phyloP scores from a whole-genome alignment of 2,113 vertebrate genomes.

The Coracopsis vasa region DNA sequence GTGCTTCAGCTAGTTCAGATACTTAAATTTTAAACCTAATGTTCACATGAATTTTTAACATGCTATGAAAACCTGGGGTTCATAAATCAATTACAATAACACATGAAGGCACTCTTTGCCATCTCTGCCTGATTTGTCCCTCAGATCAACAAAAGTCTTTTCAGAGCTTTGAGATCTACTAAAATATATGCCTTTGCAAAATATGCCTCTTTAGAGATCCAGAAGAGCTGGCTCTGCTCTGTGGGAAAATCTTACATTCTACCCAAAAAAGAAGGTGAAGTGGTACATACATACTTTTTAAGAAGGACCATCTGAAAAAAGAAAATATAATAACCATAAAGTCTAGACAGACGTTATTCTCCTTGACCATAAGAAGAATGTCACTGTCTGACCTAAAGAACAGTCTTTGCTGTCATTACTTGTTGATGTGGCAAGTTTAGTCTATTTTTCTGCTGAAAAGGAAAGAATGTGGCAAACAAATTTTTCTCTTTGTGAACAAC shows the following conservation, averaged over 20 bases:
- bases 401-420: not conserved
- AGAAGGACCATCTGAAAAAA: not conserved
- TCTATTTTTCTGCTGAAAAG: not conserved
- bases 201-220: not conserved
- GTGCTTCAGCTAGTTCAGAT: not conserved
- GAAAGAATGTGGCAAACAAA: not conserved
- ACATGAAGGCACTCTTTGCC: not conserved
- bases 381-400: not conserved
- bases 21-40: not conserved
- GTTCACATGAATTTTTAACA: constrained; percentile 7
- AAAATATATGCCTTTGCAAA: not conserved
- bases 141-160: not conserved
- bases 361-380: not conserved
- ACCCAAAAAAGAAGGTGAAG: not conserved
- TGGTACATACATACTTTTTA: not conserved
- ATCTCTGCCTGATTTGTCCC: not conserved
- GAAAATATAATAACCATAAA: not conserved
- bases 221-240: not conserved
- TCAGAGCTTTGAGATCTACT: not conserved
- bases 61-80: not conserved
- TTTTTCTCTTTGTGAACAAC: not conserved
- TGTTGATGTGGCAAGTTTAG: not conserved
- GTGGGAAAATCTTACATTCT: not conserved
- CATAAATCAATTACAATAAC: not conserved
- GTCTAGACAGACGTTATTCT: not conserved